These are phyloP conservation scores for Oryzias melastigma DNA, from an alignment of 2,113 vertebrate genomes.

Conservation along the genomic window DNA sequence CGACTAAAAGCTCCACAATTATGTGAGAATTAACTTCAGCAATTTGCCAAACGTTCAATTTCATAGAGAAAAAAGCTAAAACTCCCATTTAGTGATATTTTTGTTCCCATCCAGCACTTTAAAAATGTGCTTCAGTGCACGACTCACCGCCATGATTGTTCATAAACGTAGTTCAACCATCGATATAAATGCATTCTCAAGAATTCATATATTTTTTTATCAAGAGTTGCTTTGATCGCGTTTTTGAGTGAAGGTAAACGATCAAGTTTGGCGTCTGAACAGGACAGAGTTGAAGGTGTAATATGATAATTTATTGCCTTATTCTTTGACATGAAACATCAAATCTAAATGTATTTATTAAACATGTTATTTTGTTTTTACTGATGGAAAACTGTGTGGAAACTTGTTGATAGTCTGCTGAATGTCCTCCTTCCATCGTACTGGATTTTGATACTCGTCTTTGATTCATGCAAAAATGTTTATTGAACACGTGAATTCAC, in stretches of 20 bases:
- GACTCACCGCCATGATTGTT: slow-evolving; percentile 68
- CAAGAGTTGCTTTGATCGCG: slow-evolving; percentile 2
- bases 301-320: slow-evolving; percentile 64
- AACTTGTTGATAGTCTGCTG: slow-evolving; percentile 57
- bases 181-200: slow-evolving; percentile 27
- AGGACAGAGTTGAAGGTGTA: neutral
- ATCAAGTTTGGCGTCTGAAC: too few species aligned
- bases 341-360: slow-evolving; percentile 20
- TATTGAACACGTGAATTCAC: slow-evolving; percentile 61
- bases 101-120: slow-evolving; percentile 72
- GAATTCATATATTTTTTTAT: slow-evolving; percentile 66
- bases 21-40: slow-evolving; percentile 36
- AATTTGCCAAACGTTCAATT: slow-evolving; percentile 50
- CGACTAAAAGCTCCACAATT: slow-evolving; percentile 6
- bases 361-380: slow-evolving; percentile 63
- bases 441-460: slow-evolving; percentile 68
- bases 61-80: slow-evolving; percentile 1
- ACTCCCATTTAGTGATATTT: slow-evolving; percentile 20
- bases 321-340: slow-evolving; percentile 35
- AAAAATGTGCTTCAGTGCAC: slow-evolving; percentile 57
- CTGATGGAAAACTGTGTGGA: slow-evolving; percentile 28
- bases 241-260: too few species aligned
- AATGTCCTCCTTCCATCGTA: slow-evolving; percentile 60
- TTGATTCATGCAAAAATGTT: slow-evolving; percentile 56
- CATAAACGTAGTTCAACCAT: slow-evolving; percentile 23